These are phyloP conservation scores for Propithecus deckenii DNA, from an alignment of 2,797 vertebrate genomes.

Conservation along the genomic window DNA sequence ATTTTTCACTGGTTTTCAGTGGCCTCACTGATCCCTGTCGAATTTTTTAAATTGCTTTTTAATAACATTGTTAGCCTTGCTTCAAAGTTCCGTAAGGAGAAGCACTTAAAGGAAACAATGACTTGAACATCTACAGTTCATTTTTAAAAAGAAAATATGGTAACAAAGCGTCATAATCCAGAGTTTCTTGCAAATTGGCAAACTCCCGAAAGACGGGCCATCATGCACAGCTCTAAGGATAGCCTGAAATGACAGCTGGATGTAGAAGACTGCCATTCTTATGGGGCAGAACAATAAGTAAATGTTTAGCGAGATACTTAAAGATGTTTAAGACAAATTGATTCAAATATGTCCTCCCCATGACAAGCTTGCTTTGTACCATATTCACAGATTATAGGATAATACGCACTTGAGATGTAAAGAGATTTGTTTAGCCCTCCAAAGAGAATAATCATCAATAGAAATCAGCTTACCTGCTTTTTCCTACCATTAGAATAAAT, in stretches of 20 bases:
- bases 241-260: neutral
- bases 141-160: neutral
- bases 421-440: slow-evolving; percentile 7
- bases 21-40: neutral
- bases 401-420: neutral
- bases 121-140: slow-evolving; percentile 27
- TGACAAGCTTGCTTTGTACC: slow-evolving; percentile 1
- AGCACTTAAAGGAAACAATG: slow-evolving; percentile 7
- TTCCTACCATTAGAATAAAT: neutral
- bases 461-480: neutral
- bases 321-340: slow-evolving; percentile 10
- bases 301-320: neutral
- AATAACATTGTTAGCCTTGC: slow-evolving; percentile 30
- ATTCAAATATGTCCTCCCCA: slow-evolving; percentile 35
- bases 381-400: neutral
- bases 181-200: neutral
- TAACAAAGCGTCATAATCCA: slow-evolving; percentile 15
- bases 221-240: neutral
- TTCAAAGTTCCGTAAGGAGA: slow-evolving; percentile 5
- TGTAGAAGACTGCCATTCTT: neutral
- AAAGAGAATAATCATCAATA: neutral
- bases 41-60: slow-evolving; percentile 54
- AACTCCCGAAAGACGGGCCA: neutral
- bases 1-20: slow-evolving; percentile 39
- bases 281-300: neutral